Conservation (phyloP, 2,113 vertebrate species). For the Cichladusa arquata region DNA sequence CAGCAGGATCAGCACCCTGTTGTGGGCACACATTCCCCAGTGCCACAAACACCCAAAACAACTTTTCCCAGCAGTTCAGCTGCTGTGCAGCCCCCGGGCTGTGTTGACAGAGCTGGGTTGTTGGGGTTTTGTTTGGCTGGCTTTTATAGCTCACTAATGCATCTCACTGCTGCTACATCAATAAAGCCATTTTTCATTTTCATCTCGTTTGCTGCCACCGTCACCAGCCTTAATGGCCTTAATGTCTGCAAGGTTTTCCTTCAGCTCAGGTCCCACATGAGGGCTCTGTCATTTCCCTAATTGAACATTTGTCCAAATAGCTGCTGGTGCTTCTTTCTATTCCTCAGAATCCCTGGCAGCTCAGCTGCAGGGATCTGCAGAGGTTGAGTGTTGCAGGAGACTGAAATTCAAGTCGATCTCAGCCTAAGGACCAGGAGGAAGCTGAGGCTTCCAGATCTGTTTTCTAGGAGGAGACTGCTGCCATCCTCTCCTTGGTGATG, state of each 20-base stretch:
- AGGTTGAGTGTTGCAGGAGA: not conserved
- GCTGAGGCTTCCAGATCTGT: not conserved
- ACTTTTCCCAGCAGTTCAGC: not conserved
- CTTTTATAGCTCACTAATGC: not conserved
- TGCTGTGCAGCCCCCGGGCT: not conserved
- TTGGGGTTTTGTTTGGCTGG: not conserved
- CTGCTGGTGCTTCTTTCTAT: not conserved
- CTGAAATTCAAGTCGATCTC: not conserved
- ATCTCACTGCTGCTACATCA: not conserved
- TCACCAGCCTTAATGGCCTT: not conserved
- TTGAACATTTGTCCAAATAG: not conserved
- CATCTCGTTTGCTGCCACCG: not conserved
- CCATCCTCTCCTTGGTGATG: not conserved
- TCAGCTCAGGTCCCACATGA: accelerated
- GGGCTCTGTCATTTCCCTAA: not conserved
- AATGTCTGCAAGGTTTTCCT: not conserved
- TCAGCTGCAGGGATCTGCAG: not conserved
- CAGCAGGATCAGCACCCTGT: accelerated
- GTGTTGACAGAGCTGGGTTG: not conserved
- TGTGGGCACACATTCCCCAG: not conserved
- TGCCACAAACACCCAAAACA: not conserved
- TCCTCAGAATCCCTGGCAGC: not conserved
- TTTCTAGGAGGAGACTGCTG: not conserved
- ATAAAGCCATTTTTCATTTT: not conserved
- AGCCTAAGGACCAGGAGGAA: not conserved